Base-by-base conservation (phyloP, 2,888 invertebrate species). In the Caprella mutica region DNA sequence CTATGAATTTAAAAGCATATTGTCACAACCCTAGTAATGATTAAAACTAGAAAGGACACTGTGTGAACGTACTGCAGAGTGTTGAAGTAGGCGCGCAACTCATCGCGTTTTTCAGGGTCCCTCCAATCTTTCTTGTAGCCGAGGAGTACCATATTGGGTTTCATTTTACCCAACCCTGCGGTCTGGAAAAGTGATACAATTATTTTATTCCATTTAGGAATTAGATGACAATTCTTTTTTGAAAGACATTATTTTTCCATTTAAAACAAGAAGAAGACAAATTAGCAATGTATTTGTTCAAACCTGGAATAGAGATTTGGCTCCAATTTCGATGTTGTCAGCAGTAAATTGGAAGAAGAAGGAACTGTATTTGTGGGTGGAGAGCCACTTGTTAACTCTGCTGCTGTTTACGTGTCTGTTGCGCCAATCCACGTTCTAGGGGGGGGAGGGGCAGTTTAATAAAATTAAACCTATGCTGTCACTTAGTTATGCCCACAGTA, bases 81-180 rank as follows among this genome's bases (percentile, higher is more conserved):
- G 71, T 91, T 90, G 69, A 97, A 92, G 74, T 98, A 98, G 71
- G 90, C 86, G 51, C 82, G 79, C 42, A 93, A 76, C 62, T 87
- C 85, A 51, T 81, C 78, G n/a, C n/a, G n/a, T 35, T 14, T 35
- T 1, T 82, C 79, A 69, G 89, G 85, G 3, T 80, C 81, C 68
- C 82, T 81, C 97, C 97, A 97, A 73, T 96, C 85, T 62, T 82
- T 79, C 73, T 97, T 97, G 76, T 86, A 94, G 5, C 98, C 98
- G 81, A 97, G 81, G 69, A 97, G 74, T 19, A 97, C 74, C 66
- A 94, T 91, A 71, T 98, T 98, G 0, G 98, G 97, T 62, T 81
- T 82, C 61, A 98, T 76, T 75, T 96, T 94, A 0, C 97, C 97
- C 52, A 97, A 79, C 1, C 97, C 97, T 44, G 85, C 81, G 17